Evolutionary conservation across 2,797 vertebrate genomes (phyloP).

Genomic region (Cottoperca gobio): DNA sequence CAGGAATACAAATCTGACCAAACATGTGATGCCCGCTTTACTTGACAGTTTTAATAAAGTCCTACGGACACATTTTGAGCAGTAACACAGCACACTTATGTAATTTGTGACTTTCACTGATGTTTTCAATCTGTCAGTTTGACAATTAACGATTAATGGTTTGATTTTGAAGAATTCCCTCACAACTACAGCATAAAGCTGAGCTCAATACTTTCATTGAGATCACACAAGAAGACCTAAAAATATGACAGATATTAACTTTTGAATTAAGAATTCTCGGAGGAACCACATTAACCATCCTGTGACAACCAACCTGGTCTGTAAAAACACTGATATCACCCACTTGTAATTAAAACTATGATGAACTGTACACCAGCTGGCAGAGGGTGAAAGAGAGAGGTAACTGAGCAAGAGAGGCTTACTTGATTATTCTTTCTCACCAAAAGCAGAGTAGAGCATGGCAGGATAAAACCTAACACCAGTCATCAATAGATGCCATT

Average conservation of each 20-base stretch:
- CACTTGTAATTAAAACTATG: conserved; percentile 34
- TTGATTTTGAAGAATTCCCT: background rate
- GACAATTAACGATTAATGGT: background rate
- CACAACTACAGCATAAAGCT: background rate
- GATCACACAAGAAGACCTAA: background rate
- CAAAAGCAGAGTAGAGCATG: conserved; percentile 50
- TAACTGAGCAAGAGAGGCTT: conserved; percentile 36
- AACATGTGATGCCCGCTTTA: background rate
- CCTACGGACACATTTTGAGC: background rate
- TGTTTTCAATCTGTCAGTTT: background rate
- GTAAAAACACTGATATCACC: conserved; percentile 22
- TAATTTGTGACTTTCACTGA: background rate
- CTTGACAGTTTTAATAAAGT: background rate
- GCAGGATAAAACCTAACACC: conserved; percentile 61
- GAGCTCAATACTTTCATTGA: too few relatives aligned
- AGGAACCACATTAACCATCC: conserved; percentile 10
- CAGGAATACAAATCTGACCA: background rate
- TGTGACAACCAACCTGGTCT: conserved; percentile 16
- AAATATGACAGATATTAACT: background rate
- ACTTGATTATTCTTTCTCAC: conserved; percentile 52
- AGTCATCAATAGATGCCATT: conserved; percentile 74
- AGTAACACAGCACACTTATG: too few relatives aligned
- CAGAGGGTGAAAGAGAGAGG: conserved; percentile 28
- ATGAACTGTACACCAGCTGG: conserved; percentile 42
- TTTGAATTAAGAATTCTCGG: background rate